Base-by-base conservation (phyloP, 2,113 vertebrate species). In the Tinamus guttatus region DNA sequence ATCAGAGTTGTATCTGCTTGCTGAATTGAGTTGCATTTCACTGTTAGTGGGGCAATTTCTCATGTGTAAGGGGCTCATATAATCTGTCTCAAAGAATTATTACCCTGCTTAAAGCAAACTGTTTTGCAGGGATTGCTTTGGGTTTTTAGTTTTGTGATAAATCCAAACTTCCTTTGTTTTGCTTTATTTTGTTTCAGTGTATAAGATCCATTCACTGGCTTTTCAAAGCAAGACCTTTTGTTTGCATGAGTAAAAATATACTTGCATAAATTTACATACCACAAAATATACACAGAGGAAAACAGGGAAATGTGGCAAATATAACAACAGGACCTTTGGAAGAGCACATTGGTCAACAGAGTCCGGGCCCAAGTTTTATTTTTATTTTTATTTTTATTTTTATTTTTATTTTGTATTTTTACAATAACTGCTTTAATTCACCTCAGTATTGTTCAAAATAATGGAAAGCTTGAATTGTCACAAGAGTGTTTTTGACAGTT, bases 51-150 rank as follows among this genome's bases (percentile, higher is more conserved):
- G 38, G 36, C 64, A 80, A 77, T 69, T 32, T 69, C 67, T 76
- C 58, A 59, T 56, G 70, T 62, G 63, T 85, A 74, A 85, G 54
- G 32, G 71, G 49, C 76, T 81, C 9, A 5, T 69, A 81, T 65
- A 82, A 54, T 59, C 70, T 95, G 93, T 75, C 91, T 74, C 36
- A 36, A 81, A 85, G 89, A 94, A 85, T 95, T 87, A 93, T 81
- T 88, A 22, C 59, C 5, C 3, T 41, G 70, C 43, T 77, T 89
- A 80, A 78, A 88, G 56, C 41, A 81, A 76, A 70, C 73, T 87
- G 67, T 58, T 94, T 80, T 85, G 68, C 67, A 93, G 81, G 63
- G 40, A 58, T 34, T 81, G 41, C 28, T 65, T 40, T 49, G 49
- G 63, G 27, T 3, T 87, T 93, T 77, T 62, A 54, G 54, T 38